Conservation (phyloP, 1,140 invertebrate genomes). For the Tribolium madens region DNA sequence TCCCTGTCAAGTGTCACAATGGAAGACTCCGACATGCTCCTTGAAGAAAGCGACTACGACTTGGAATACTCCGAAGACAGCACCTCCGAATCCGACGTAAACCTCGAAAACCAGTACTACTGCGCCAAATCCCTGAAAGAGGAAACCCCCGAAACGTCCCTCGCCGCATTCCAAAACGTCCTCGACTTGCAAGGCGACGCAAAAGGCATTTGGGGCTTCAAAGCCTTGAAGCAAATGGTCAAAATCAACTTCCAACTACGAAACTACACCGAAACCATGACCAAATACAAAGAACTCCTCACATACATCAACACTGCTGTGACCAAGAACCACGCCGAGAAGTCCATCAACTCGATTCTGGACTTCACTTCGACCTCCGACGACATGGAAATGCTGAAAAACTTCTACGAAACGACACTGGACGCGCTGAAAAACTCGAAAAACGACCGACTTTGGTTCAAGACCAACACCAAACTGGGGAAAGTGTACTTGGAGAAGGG, state of each 20-base stretch:
- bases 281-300: slow-evolving; percentile 93
- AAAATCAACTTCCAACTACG: slow-evolving; percentile 99
- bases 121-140: slow-evolving; percentile 99
- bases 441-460: slow-evolving; percentile 99
- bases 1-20: background rate
- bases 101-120: slow-evolving; percentile 99
- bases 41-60: slow-evolving; percentile 52
- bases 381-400: slow-evolving; percentile 98
- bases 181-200: slow-evolving; percentile 94
- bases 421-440: slow-evolving; percentile 98
- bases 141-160: slow-evolving; percentile 90
- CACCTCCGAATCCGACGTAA: slow-evolving; percentile 97
- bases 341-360: slow-evolving; percentile 98
- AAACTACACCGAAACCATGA: slow-evolving; percentile 97
- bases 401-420: slow-evolving; percentile 98
- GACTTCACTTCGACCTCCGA: slow-evolving; percentile 99
- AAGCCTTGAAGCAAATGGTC: slow-evolving; percentile 99
- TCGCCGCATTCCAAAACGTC: slow-evolving; percentile 96
- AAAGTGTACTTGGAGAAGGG: slow-evolving; percentile 97
- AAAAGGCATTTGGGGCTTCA: slow-evolving; percentile 99
- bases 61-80: slow-evolving; percentile 94
- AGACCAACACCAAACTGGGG: slow-evolving; percentile 99
- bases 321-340: slow-evolving; percentile 98
- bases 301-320: slow-evolving; percentile 98
- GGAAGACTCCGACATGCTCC: background rate